A percentile compares a stretch with the other conserved stretches of the same genome.
phyloP scores from a whole-genome alignment of 2,888 invertebrate species.

The Euplexia lucipara region DNA sequence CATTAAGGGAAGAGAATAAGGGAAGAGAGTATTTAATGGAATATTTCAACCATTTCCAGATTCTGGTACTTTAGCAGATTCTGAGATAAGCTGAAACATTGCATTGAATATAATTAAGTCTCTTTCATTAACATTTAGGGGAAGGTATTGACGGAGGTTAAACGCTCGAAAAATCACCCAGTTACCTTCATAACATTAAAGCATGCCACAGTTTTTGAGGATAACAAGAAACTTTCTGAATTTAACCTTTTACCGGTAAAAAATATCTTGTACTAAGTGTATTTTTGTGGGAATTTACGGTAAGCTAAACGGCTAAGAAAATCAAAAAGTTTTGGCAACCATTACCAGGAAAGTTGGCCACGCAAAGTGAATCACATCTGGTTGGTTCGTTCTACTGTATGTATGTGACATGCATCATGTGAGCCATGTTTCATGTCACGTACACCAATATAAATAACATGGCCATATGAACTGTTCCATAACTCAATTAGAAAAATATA shows the following conservation, averaged over 20 bases:
- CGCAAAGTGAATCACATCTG: conserved; percentile 2
- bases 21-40: no score
- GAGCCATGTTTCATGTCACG: conserved; percentile 43
- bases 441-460: conserved; percentile 13
- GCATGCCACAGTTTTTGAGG: not conserved
- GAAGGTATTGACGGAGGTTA: no score
- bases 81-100: no score
- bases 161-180: no score
- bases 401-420: conserved; percentile 11
- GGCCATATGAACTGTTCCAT: not conserved
- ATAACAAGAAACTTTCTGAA: not conserved
- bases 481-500: not conserved
- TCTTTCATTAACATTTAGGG: no score
- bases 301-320: not conserved
- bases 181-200: no score
- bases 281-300: not conserved
- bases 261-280: not conserved
- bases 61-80: no score
- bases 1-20: no score
- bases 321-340: conserved; percentile 4
- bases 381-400: no score
- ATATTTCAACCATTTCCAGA: no score
- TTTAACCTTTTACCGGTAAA: not conserved
- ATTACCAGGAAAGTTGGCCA: conserved; percentile 2
- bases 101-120: no score